Conservation (phyloP, 2,888 invertebrate species). For the Agrochola litura region DNA sequence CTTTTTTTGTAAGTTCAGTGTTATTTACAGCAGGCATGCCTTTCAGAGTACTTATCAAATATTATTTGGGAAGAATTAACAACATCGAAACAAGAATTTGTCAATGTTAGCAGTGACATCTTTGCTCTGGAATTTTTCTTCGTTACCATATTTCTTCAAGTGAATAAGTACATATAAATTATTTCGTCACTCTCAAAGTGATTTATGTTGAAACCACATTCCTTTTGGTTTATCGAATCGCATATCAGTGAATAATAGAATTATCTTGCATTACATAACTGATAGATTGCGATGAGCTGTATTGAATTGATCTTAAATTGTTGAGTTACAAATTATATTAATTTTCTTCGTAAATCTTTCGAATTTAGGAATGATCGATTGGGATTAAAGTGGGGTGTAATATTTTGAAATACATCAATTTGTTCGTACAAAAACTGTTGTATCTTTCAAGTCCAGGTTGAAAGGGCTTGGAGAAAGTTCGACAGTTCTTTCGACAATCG, state of each 20-base stretch:
- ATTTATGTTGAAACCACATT: conserved; percentile 45
- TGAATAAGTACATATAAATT: conserved; percentile 11
- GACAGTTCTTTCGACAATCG: conserved; percentile 82
- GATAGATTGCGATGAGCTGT: conserved; percentile 57
- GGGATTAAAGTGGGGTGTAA: neutral
- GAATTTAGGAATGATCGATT: conserved; percentile 32
- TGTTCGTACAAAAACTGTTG: conserved; percentile 28
- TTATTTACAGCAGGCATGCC: conserved; percentile 16
- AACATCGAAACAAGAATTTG: neutral
- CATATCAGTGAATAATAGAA: conserved; percentile 35
- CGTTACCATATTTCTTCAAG: neutral
- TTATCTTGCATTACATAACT: conserved; percentile 40
- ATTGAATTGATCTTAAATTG: conserved; percentile 34
- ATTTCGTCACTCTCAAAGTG: conserved; percentile 40
- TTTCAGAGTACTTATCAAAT: neutral
- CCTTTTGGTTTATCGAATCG: conserved; percentile 29
- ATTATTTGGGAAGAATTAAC: conserved; percentile 4
- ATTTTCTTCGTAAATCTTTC: conserved; percentile 23
- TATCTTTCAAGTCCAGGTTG: conserved; percentile 65
- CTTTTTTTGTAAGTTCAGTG: conserved; percentile 1
- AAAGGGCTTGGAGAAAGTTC: conserved; percentile 88
- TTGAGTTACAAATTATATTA: conserved; percentile 13
- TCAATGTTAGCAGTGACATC: conserved; percentile 8
- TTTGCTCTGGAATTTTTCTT: conserved; percentile 20
- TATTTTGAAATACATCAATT: conserved; percentile 38